phyloP scores from a whole-genome alignment of 2,113 vertebrate genomes.

The Ginglymostoma cirratum region DNA sequence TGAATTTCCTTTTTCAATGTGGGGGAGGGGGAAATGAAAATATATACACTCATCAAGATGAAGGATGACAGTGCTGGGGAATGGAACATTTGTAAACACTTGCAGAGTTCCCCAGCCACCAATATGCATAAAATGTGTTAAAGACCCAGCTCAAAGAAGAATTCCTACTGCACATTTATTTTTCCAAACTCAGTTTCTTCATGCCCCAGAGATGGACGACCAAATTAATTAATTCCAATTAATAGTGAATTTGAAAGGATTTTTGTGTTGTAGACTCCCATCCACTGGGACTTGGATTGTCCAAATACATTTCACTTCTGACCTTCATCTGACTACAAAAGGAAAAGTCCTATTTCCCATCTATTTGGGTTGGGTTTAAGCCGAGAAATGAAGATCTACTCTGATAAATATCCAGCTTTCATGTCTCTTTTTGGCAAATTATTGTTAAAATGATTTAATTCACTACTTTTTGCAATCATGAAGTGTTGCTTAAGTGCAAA shows the following conservation, averaged over 20 bases:
- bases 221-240: constrained; percentile 27
- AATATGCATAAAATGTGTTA: neutral
- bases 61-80: constrained; percentile 17
- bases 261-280: constrained; percentile 21
- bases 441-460: neutral
- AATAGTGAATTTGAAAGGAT: constrained; percentile 10
- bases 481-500: neutral
- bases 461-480: neutral
- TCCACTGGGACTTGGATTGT: constrained; percentile 14
- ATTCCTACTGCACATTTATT: constrained; percentile 17
- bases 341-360: constrained; percentile 6
- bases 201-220: neutral
- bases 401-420: neutral
- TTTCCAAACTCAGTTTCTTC: neutral
- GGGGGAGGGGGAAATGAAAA: neutral
- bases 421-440: neutral
- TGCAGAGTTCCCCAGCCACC: neutral
- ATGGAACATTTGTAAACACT: constrained; percentile 30
- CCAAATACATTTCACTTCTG: constrained; percentile 34
- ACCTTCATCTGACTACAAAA: constrained; percentile 22
- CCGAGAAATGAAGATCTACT: neutral
- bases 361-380: constrained; percentile 6
- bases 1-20: neutral
- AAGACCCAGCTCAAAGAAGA: neutral
- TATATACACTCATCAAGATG: constrained; percentile 24